phyloP scores from a whole-genome alignment of 2,888 invertebrate genomes.

The Hanleya hanleyi region DNA sequence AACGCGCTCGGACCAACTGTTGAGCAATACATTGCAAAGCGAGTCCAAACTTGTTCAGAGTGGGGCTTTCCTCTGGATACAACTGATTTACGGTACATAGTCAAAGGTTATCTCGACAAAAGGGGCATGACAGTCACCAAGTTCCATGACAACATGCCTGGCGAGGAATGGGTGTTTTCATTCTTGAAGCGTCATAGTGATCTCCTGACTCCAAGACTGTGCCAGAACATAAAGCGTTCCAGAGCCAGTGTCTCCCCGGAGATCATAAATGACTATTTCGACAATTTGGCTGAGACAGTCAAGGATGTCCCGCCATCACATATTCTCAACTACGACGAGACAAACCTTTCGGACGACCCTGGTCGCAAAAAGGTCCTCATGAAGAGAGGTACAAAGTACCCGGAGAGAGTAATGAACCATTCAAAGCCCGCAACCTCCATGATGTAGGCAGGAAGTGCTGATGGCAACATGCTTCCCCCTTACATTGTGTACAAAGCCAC shows the following conservation, averaged over 20 bases:
- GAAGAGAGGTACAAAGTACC: slow-evolving; percentile 40
- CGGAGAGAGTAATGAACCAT: slow-evolving; percentile 65
- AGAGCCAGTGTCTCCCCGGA: not conserved
- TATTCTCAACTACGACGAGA: slow-evolving; percentile 67
- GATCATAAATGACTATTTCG: not conserved
- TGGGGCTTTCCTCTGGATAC: not conserved
- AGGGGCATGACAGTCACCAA: slow-evolving; percentile 32
- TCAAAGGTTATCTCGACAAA: slow-evolving; percentile 47
- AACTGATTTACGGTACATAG: slow-evolving; percentile 40
- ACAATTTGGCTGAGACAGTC: not conserved
- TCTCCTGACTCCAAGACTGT: slow-evolving; percentile 11
- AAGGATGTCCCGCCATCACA: slow-evolving; percentile 33
- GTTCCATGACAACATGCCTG: slow-evolving; percentile 43
- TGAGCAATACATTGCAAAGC: not conserved
- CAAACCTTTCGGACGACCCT: slow-evolving; percentile 67
- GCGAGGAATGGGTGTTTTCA: slow-evolving; percentile 23
- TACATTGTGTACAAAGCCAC: slow-evolving; percentile 74
- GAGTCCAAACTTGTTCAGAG: not conserved
- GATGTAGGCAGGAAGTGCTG: slow-evolving; percentile 71
- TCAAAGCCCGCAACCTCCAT: slow-evolving; percentile 62
- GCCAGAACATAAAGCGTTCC: slow-evolving; percentile 9
- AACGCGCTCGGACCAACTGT: no score
- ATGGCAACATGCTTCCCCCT: slow-evolving; percentile 66
- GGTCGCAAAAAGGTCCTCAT: slow-evolving; percentile 43
- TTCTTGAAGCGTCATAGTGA: slow-evolving; percentile 24